A percentile compares a stretch with the other conserved stretches of the same genome.
Evolutionary conservation across 2,797 vertebrate genomes (phyloP).

Genomic region (Remorina albescens): DNA sequence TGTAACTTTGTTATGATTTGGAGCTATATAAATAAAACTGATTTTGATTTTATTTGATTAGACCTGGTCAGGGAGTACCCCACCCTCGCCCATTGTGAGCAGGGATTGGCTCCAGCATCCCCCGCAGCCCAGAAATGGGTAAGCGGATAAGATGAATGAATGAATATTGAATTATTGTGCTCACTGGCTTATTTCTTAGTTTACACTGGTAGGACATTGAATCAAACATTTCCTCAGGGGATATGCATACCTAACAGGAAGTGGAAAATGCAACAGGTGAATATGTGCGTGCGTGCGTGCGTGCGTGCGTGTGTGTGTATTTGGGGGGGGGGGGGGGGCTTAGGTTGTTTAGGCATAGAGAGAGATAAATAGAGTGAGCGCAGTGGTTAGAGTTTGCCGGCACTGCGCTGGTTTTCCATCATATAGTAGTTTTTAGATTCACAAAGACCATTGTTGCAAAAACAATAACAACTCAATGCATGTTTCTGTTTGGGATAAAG

Average conservation of each 20-base stretch:
- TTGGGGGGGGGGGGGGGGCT: not conserved
- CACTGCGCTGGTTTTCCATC: constrained; percentile 46
- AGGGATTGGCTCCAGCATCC: too few species aligned
- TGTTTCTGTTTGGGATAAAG: constrained; percentile 54
- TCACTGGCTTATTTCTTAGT: constrained; percentile 69
- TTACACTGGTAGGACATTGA: constrained; percentile 63
- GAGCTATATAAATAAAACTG: too few species aligned
- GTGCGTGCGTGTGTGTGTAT: constrained; percentile 26
- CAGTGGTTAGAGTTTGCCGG: constrained; percentile 54
- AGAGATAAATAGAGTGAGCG: constrained; percentile 48
- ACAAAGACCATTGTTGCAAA: constrained; percentile 55
- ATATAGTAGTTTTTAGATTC: constrained; percentile 49
- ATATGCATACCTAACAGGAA: constrained; percentile 73
- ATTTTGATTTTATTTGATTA: too few species aligned
- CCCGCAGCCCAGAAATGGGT: too few species aligned
- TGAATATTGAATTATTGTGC: constrained; percentile 74
- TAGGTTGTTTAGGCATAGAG: constrained; percentile 17
- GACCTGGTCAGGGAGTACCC: too few species aligned
- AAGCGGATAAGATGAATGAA: too few species aligned
- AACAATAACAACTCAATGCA: constrained; percentile 49
- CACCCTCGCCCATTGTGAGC: too few species aligned
- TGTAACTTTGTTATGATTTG: too few species aligned
- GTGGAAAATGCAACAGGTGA: constrained; percentile 70
- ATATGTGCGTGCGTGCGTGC: constrained; percentile 36
- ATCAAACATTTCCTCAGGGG: constrained; percentile 77